Percentiles rank a stretch among this genome's conserved stretches.
phyloP scores from a whole-genome alignment of 2,888 invertebrate species.

The Melanostoma scalare region DNA sequence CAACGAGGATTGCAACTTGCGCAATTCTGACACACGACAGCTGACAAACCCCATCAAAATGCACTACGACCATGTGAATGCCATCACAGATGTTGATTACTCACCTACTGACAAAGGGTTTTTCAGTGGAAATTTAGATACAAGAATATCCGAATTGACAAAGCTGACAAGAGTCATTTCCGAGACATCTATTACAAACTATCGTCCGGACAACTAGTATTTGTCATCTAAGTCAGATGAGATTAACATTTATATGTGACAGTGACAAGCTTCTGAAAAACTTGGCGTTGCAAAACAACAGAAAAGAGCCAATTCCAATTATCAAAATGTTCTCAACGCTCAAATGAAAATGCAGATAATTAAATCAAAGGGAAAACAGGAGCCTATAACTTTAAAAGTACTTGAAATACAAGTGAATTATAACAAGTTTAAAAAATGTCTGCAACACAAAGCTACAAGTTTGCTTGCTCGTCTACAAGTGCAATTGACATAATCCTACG shows the following conservation, averaged over 20 bases:
- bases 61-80: slow-evolving; percentile 96
- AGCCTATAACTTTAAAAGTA: slow-evolving; percentile 78
- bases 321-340: slow-evolving; percentile 90
- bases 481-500: too few relatives aligned
- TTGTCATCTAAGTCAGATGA: slow-evolving; percentile 98
- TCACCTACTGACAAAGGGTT: slow-evolving; percentile 98
- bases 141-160: slow-evolving; percentile 94
- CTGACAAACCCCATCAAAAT: slow-evolving; percentile 91
- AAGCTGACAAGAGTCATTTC: slow-evolving; percentile 90
- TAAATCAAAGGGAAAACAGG: slow-evolving; percentile 88
- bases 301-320: too few relatives aligned
- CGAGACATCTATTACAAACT: slow-evolving; percentile 98
- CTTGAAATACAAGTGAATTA: too few relatives aligned
- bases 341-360: slow-evolving; percentile 89
- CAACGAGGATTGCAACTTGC: slow-evolving; percentile 98
- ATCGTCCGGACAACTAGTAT: slow-evolving; percentile 97
- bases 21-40: slow-evolving; percentile 97
- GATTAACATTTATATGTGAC: slow-evolving; percentile 99
- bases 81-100: slow-evolving; percentile 97
- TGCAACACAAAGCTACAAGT: too few relatives aligned
- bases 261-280: slow-evolving; percentile 97
- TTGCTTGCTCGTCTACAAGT: too few relatives aligned
- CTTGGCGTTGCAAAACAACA: slow-evolving; percentile 96
- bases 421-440: too few relatives aligned
- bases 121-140: slow-evolving; percentile 97